Conservation (phyloP, 2,113 vertebrate species). For the Desmodus rotundus region DNA sequence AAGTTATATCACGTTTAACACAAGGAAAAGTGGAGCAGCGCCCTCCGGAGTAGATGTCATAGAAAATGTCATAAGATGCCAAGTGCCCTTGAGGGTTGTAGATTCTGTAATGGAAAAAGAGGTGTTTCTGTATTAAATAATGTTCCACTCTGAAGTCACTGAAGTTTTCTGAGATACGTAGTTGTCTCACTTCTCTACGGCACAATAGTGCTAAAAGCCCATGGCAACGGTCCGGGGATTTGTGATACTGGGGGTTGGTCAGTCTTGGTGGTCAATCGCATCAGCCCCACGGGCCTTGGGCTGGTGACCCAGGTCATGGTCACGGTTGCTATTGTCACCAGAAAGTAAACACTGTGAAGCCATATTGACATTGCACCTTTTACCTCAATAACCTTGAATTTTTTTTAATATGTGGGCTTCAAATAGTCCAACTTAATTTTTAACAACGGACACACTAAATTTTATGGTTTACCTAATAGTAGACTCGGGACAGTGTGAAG, state of each 20-base stretch:
- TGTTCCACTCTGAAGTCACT: neutral
- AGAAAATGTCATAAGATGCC: neutral
- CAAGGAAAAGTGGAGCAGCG: neutral
- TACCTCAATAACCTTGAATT: neutral
- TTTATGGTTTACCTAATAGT: slow-evolving; percentile 62
- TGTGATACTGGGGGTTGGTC: neutral
- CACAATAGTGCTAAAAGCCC: neutral
- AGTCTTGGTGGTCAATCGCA: too few species aligned
- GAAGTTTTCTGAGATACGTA: neutral
- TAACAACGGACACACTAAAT: slow-evolving; percentile 34
- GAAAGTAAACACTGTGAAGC: neutral
- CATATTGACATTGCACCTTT: neutral
- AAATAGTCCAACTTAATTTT: neutral
- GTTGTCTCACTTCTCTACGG: neutral
- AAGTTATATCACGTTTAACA: slow-evolving; percentile 23
- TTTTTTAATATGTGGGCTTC: neutral
- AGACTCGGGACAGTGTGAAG: slow-evolving; percentile 42
- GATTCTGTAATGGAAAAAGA: slow-evolving; percentile 25
- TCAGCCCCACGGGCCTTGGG: neutral
- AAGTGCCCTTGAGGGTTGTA: neutral
- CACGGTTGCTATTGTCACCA: neutral
- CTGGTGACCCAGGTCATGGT: neutral
- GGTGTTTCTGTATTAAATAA: neutral
- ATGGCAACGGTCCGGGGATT: neutral
- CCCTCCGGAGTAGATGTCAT: neutral